Conservation (phyloP, 2,113 vertebrate genomes). For the Empidonax traillii region DNA sequence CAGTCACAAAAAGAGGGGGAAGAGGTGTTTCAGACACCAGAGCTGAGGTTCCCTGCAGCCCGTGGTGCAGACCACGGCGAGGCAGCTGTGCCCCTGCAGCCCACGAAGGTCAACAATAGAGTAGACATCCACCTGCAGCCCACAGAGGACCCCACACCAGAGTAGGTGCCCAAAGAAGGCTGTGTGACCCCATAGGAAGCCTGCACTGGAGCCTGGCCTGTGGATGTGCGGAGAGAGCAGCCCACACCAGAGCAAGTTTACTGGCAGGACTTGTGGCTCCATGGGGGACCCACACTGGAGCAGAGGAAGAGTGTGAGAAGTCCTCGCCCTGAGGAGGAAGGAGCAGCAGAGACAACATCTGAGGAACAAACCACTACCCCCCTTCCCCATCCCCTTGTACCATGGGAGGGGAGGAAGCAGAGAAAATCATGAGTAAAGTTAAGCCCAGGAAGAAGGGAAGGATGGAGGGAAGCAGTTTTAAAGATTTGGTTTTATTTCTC, state of each 20-base stretch:
- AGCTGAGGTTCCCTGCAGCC: neutral
- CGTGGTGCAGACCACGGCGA: neutral
- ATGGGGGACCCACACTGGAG: neutral
- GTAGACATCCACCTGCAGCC: neutral
- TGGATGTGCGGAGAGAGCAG: neutral
- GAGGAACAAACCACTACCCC: neutral
- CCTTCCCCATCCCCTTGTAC: rapidly evolving
- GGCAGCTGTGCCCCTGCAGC: neutral
- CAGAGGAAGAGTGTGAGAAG: neutral
- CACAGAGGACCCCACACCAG: neutral
- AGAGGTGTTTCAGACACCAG: too few relatives aligned
- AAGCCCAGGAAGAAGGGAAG: neutral
- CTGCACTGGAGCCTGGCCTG: neutral
- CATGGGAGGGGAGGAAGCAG: neutral
- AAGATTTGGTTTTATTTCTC: neutral
- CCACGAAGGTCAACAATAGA: neutral
- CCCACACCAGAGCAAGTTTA: neutral
- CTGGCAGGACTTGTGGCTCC: neutral
- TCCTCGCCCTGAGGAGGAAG: neutral
- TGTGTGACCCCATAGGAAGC: neutral
- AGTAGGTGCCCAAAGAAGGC: neutral
- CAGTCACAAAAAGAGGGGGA: neutral
- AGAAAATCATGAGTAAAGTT: neutral
- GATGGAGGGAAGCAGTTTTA: neutral
- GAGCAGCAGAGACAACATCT: neutral